Percentiles rank a stretch among this genome's conserved stretches.
These are phyloP conservation scores for Phoenicopterus ruber DNA, from an alignment of 2,113 vertebrate species.

Conservation along the genomic window DNA sequence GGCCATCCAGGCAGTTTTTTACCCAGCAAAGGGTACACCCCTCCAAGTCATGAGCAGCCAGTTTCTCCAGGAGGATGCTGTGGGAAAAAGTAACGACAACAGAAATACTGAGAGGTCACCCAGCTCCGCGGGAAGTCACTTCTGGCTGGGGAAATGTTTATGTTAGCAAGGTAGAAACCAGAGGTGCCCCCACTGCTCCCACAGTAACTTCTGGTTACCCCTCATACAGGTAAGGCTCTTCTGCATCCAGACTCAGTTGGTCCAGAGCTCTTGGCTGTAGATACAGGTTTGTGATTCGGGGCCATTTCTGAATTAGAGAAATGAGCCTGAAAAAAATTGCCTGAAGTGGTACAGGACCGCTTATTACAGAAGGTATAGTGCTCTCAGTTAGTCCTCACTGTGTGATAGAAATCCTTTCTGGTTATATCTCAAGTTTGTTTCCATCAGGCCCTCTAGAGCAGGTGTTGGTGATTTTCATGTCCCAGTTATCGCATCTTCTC, in stretches of 20 bases:
- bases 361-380: background rate
- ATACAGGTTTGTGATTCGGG: background rate
- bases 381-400: background rate
- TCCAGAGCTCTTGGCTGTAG: background rate
- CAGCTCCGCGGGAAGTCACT: background rate
- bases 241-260: background rate
- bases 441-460: background rate
- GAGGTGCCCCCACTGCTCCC: background rate
- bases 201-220: background rate
- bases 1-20: too few relatives aligned
- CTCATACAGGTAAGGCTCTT: background rate
- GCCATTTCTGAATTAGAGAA: background rate
- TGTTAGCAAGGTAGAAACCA: background rate
- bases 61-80: too few relatives aligned
- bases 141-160: background rate
- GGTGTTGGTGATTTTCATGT: slow-evolving; percentile 1
- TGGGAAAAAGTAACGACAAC: too few relatives aligned
- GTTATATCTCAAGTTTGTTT: background rate
- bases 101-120: background rate
- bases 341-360: background rate
- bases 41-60: too few relatives aligned
- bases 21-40: too few relatives aligned
- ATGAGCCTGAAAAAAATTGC: background rate
- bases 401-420: background rate
- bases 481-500: background rate